Evolutionary conservation across 1,140 invertebrate genomes (phyloP).

Genomic region (Solen grandis): DNA sequence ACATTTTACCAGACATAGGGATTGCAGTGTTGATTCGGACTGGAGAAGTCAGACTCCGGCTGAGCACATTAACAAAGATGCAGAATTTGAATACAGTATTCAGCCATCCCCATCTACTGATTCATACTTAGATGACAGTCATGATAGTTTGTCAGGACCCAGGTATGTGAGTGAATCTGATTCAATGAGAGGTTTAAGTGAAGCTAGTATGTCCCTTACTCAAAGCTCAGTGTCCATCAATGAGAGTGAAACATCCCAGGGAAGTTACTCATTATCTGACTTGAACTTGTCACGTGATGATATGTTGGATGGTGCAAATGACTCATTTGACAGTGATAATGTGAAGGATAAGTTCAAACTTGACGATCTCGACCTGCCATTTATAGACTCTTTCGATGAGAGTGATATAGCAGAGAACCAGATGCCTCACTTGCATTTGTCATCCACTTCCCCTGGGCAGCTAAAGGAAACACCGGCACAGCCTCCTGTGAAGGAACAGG

Average conservation of each 20-base stretch:
- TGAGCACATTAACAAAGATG: neutral
- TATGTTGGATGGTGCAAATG: conserved; percentile 3
- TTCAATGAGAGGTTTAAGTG: conserved; percentile 39
- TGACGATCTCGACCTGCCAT: conserved; percentile 49
- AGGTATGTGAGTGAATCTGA: conserved; percentile 47
- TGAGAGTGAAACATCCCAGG: conserved; percentile 52
- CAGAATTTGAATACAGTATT: neutral
- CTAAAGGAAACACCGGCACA: neutral
- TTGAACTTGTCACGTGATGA: conserved; percentile 50
- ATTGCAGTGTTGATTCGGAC: neutral
- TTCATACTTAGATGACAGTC: conserved; percentile 35
- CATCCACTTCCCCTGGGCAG: neutral
- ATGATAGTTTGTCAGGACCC: conserved; percentile 34
- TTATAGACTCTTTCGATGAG: conserved; percentile 50
- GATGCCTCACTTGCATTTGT: conserved; percentile 33
- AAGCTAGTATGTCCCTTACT: conserved; percentile 40
- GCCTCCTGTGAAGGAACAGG: neutral
- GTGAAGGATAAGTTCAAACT: conserved; percentile 36
- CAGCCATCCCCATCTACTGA: conserved; percentile 40
- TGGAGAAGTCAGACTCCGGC: neutral
- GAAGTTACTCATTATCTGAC: conserved; percentile 51
- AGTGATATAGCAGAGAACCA: conserved; percentile 45
- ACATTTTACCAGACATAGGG: conserved; percentile 51
- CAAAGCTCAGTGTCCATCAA: conserved; percentile 51
- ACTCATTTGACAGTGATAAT: neutral